A percentile compares a stretch with the other conserved stretches of the same genome.
phyloP scores from a whole-genome alignment of 2,888 invertebrate species.

The Tenthredo mesomela region DNA sequence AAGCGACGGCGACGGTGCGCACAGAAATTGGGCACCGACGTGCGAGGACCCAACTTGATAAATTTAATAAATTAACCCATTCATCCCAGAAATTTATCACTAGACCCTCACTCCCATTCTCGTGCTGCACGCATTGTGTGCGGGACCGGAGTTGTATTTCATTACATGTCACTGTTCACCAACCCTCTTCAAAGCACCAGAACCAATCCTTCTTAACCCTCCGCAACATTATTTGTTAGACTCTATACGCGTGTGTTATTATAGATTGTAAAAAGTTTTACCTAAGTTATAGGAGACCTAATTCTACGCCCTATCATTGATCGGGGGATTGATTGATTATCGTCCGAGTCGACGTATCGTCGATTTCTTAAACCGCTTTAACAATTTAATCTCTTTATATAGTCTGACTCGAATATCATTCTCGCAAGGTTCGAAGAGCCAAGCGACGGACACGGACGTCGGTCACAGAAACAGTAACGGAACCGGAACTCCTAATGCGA shows the following conservation, averaged over 20 bases:
- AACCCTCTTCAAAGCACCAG: conserved; percentile 49
- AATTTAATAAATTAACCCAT: conserved; percentile 72
- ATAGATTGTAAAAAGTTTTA: neutral
- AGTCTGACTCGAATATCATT: neutral
- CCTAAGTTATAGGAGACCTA: neutral
- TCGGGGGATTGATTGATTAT: neutral
- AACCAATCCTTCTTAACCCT: conserved; percentile 37
- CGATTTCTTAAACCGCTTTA: neutral
- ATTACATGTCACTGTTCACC: conserved; percentile 61
- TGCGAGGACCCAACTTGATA: conserved; percentile 62
- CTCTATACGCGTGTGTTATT: neutral
- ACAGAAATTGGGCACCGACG: neutral
- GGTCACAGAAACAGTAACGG: conserved; percentile 1
- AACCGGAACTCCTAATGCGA: conserved; percentile 34
- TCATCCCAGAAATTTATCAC: conserved; percentile 71
- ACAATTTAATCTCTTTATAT: neutral
- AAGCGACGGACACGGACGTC: neutral
- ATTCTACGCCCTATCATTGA: neutral
- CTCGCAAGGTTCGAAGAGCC: neutral
- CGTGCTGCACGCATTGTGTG: conserved; percentile 36
- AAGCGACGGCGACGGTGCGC: neutral
- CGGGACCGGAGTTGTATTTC: conserved; percentile 64
- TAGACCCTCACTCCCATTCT: conserved; percentile 48
- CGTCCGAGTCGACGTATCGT: neutral
- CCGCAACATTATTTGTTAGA: neutral